phyloP scores from a whole-genome alignment of 2,797 vertebrate species.

The Corythornis leucogaster region DNA sequence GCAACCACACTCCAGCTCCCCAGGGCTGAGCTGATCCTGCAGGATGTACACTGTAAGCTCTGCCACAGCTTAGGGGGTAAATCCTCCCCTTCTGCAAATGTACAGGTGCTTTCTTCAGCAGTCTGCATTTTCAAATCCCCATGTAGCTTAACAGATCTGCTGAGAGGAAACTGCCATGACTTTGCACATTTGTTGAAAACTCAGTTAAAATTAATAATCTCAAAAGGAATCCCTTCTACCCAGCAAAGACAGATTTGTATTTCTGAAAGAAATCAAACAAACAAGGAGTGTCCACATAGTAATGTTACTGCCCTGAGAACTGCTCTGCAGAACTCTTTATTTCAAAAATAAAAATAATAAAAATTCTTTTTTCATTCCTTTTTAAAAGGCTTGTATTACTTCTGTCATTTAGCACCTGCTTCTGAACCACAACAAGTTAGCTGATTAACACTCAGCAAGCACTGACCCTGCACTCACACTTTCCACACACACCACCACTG shows the following conservation, averaged over 20 bases:
- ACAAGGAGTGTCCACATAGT: background rate
- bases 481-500: accelerated
- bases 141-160: background rate
- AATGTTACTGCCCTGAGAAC: background rate
- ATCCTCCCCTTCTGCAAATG: background rate
- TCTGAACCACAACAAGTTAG: background rate
- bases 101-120: background rate
- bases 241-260: background rate
- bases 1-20: background rate
- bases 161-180: background rate
- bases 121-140: background rate
- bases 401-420: background rate
- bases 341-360: background rate
- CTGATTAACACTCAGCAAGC: background rate
- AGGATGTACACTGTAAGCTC: background rate
- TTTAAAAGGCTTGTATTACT: background rate
- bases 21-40: background rate
- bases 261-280: background rate
- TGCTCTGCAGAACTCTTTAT: background rate
- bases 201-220: background rate
- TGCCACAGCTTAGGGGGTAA: background rate
- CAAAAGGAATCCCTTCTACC: background rate
- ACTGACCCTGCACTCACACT: background rate
- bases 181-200: background rate
- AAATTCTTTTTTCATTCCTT: background rate